Percentiles rank a stretch among this genome's conserved stretches.
Conservation (phyloP, 2,888 invertebrate species). For the Torymus tubicola region DNA sequence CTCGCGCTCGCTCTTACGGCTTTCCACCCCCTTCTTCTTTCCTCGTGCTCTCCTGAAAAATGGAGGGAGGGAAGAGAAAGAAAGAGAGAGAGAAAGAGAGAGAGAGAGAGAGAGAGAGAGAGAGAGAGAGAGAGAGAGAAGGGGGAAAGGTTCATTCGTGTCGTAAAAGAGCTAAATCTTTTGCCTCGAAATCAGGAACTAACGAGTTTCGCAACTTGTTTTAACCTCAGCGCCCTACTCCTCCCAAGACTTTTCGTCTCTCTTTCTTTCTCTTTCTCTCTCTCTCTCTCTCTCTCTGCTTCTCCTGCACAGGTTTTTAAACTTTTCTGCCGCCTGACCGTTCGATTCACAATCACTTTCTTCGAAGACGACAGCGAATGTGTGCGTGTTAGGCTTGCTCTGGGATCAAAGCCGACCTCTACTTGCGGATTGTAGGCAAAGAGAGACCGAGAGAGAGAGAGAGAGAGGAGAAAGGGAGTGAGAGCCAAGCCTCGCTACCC, state of each 20-base stretch:
- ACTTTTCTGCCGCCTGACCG: neutral
- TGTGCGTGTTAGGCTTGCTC: neutral
- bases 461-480: no score
- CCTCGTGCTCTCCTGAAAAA: neutral
- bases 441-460: no score
- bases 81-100: neutral
- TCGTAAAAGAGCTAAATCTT: constrained; percentile 55
- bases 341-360: neutral
- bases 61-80: neutral
- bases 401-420: neutral
- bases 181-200: constrained; percentile 47
- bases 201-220: constrained; percentile 57
- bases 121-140: neutral
- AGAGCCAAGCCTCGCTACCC: neutral
- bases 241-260: neutral
- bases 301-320: neutral
- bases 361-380: constrained; percentile 3
- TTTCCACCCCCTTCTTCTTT: neutral
- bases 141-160: constrained; percentile 47
- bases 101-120: neutral
- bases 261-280: no score
- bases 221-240: constrained; percentile 11
- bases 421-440: no score
- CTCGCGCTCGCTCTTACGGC: constrained; percentile 4
- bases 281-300: neutral